Base-by-base conservation (phyloP, 2,888 invertebrate species). In the Biston betularia region DNA sequence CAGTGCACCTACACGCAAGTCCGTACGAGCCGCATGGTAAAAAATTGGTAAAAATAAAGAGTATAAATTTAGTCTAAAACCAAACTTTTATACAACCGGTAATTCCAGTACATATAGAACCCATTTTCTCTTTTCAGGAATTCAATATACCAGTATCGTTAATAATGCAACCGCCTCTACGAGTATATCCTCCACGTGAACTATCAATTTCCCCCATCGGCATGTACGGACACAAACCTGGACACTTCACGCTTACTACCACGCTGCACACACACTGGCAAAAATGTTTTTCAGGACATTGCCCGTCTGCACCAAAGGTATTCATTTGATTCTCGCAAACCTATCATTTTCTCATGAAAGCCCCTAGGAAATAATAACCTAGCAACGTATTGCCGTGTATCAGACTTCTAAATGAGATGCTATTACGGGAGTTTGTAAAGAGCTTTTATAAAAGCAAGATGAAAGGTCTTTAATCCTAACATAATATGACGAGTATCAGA, bases 161-260 rank as follows among this genome's bases (percentile, higher is more conserved):
- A 70, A 73, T 68, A 71, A 74, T 78, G 76, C 74, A 77, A 52
- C 24, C 40, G 42, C 14, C 48, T 35, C 24, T 33, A 58, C 63
- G 24, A 24, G 24, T 24, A 24, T 24, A 63, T n/a, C n/a, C n/a
- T n/a, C 71, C 75, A 80, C 77, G 79, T 75, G 72, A 72, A 76
- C 80, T 80, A 82, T 84, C 77, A 81, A 83, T 84, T 79, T 80
- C 71, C 72, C 24, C 71, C 75, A 70, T 64, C 68, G 70, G 65
- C 61, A 76, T n/a, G 42, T n/a, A 44, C n/a, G 52, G 10, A 42
- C 24, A 53, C 46, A 40, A 56, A 35, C 42, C 49, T 42, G 14
- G 35, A 40, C 40, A 49, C 15, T 34, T 14, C 50, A 42, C 56
- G 4, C 57, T 38, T 33, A 57, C 54, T 8, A 15, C n/a, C 15